A percentile compares a stretch with the other conserved stretches of the same genome.
Evolutionary conservation across 2,797 vertebrate species (phyloP).

Genomic region (Masticophis lateralis): DNA sequence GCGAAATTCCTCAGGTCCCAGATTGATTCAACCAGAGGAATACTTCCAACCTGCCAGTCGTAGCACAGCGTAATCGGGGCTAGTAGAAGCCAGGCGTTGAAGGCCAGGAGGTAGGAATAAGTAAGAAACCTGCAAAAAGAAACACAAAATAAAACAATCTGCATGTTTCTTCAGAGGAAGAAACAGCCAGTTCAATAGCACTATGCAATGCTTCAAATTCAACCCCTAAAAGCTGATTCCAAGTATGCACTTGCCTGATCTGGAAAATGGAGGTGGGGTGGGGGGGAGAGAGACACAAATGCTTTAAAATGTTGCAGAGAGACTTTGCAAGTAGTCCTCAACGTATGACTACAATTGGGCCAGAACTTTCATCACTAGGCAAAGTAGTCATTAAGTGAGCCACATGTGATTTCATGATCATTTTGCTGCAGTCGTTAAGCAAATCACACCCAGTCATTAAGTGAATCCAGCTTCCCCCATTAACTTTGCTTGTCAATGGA

Average conservation of each 20-base stretch:
- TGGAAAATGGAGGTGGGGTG: background rate
- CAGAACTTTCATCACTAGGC: background rate
- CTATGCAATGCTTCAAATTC: background rate
- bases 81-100: conserved; percentile 91
- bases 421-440: background rate
- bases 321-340: background rate
- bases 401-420: background rate
- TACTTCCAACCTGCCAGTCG: conserved; percentile 98
- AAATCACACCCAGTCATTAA: background rate
- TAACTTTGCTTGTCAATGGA: background rate
- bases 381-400: background rate
- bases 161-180: background rate
- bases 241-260: background rate
- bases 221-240: background rate
- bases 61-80: conserved; percentile 90
- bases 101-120: conserved; percentile 91
- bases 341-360: background rate
- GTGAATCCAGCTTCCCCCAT: background rate
- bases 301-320: background rate
- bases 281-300: background rate
- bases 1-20: conserved; percentile 84
- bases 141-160: conserved; percentile 7
- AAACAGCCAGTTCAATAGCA: background rate
- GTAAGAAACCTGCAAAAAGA: conserved; percentile 82
- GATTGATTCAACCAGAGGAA: conserved; percentile 87